Evolutionary conservation across 2,113 vertebrate species (phyloP).

Genomic region (Nycticorax nycticorax): DNA sequence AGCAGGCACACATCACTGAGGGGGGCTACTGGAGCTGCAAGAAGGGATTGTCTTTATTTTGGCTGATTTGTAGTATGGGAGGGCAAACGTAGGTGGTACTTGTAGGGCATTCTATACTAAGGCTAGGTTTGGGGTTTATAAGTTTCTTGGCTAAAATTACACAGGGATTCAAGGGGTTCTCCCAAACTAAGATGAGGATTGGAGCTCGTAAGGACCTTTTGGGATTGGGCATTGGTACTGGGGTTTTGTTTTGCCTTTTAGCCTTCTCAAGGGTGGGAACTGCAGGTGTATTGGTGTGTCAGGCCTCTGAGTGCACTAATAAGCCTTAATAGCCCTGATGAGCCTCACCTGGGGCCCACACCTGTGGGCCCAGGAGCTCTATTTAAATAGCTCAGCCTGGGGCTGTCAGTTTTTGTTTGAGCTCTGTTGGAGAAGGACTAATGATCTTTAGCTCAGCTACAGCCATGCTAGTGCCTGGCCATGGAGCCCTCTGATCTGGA

Average conservation of each 20-base stretch:
- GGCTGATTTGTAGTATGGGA: not conserved
- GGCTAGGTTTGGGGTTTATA: not conserved
- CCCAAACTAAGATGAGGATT: not conserved
- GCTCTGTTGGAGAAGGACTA: rapidly evolving
- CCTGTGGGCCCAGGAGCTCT: not conserved
- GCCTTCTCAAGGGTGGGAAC: not conserved
- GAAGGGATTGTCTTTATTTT: not conserved
- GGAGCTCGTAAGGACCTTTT: not conserved
- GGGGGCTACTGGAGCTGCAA: not conserved
- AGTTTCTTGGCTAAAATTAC: not conserved
- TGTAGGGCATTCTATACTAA: not conserved
- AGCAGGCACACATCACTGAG: not conserved
- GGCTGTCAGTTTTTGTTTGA: rapidly evolving
- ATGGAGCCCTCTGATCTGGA: rapidly evolving
- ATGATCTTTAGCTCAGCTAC: not conserved
- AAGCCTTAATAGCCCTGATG: not conserved
- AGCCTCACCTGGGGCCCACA: not conserved
- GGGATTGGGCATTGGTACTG: not conserved
- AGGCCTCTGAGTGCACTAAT: not conserved
- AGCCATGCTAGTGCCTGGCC: rapidly evolving
- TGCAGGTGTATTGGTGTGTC: not conserved
- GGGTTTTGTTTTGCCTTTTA: not conserved
- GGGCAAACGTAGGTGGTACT: not conserved
- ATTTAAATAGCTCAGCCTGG: not conserved
- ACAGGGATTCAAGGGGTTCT: not conserved